A percentile compares a stretch with the other conserved stretches of the same genome.
Evolutionary conservation across 2,888 invertebrate genomes (phyloP).

Genomic region (Hedychridium roseum): DNA sequence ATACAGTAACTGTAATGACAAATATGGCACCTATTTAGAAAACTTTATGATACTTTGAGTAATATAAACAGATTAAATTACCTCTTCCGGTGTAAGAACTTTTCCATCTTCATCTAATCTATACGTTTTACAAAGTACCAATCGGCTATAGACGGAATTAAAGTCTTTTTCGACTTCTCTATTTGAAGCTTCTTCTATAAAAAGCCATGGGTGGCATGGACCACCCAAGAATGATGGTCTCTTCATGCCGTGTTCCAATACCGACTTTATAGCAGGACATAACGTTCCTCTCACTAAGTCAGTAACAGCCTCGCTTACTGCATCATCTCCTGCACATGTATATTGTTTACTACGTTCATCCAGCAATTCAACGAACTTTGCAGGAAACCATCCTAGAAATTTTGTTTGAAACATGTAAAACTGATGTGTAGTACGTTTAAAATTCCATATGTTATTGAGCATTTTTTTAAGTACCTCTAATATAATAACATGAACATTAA

Average conservation of each 20-base stretch:
- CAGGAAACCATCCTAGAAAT: slow-evolving; percentile 95
- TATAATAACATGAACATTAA: slow-evolving; percentile 1
- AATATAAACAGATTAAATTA: slow-evolving; percentile 51
- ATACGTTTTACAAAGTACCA: slow-evolving; percentile 98
- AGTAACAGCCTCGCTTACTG: slow-evolving; percentile 94
- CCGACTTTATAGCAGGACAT: slow-evolving; percentile 92
- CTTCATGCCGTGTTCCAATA: slow-evolving; percentile 94
- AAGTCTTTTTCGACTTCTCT: slow-evolving; percentile 98
- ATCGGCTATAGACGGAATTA: slow-evolving; percentile 95
- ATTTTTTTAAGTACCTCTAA: neutral
- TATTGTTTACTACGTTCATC: slow-evolving; percentile 95
- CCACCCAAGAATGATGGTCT: slow-evolving; percentile 87
- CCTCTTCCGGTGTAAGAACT: slow-evolving; percentile 97
- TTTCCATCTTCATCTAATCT: slow-evolving; percentile 98
- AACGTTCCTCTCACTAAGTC: slow-evolving; percentile 94
- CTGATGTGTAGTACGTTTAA: neutral
- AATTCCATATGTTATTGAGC: too few species aligned
- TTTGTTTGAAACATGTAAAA: slow-evolving; percentile 7
- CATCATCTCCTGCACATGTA: slow-evolving; percentile 94
- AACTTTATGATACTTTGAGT: too few species aligned
- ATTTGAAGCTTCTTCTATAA: slow-evolving; percentile 96
- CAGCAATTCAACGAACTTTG: slow-evolving; percentile 93
- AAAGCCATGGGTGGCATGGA: slow-evolving; percentile 98
- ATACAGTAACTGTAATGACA: slow-evolving; percentile 72
- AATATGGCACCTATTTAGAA: slow-evolving; percentile 8